phyloP scores from a whole-genome alignment of 2,113 vertebrate species.

The Apodemus speciosus region DNA sequence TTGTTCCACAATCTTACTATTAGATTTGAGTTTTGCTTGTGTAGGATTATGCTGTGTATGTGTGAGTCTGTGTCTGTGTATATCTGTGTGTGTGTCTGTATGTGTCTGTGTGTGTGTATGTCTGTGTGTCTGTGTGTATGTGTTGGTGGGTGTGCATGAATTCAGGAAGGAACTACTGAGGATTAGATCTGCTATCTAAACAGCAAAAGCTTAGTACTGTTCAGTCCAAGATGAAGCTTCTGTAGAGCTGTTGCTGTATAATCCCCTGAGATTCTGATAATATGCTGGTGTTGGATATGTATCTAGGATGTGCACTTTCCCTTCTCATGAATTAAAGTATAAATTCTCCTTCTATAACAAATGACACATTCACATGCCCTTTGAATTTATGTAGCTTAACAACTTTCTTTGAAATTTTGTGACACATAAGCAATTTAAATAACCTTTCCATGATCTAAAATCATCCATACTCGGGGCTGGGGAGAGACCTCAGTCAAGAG shows the following conservation, averaged over 20 bases:
- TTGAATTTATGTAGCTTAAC: constrained; percentile 3
- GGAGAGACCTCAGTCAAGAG: background rate
- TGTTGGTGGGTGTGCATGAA: background rate
- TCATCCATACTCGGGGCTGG: background rate
- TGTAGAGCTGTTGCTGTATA: background rate
- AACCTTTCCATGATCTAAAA: constrained; percentile 25
- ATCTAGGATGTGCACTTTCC: background rate
- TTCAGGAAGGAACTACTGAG: background rate
- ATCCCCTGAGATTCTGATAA: background rate
- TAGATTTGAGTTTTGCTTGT: background rate
- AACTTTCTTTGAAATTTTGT: background rate
- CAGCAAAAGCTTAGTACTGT: background rate
- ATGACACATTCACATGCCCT: background rate
- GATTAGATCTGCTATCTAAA: background rate
- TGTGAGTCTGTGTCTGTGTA: too few relatives aligned
- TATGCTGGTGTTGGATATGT: background rate
- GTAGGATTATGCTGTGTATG: background rate
- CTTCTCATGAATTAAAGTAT: constrained; percentile 31
- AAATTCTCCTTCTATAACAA: constrained; percentile 41
- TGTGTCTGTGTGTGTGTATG: too few relatives aligned
- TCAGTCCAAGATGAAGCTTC: background rate
- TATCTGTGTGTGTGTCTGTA: too few relatives aligned
- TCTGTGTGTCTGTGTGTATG: background rate
- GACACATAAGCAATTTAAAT: background rate
- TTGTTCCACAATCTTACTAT: constrained; percentile 32